Conservation (phyloP, 2,113 vertebrate genomes). For the Apeltes quadracus region DNA sequence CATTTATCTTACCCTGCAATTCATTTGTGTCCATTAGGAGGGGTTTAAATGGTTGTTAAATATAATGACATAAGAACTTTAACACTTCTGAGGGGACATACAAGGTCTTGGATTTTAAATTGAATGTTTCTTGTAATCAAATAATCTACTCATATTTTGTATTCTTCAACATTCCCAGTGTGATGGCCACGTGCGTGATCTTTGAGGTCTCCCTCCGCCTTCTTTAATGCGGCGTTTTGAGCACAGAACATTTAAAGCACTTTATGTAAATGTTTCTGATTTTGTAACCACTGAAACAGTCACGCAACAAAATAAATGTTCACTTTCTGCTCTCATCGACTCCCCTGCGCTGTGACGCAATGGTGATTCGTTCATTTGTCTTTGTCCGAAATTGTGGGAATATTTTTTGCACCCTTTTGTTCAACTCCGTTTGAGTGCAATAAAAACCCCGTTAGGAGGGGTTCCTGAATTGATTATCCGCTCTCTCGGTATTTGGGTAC, state of each 20-base stretch:
- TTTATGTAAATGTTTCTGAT: slow-evolving; percentile 34
- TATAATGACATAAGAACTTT: too few relatives aligned
- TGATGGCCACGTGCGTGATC: slow-evolving; percentile 26
- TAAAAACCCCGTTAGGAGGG: slow-evolving; percentile 44
- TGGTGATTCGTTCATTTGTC: slow-evolving; percentile 35
- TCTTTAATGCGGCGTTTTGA: slow-evolving; percentile 24
- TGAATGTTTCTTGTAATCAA: background rate
- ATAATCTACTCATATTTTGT: slow-evolving; percentile 7
- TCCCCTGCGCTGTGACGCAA: background rate
- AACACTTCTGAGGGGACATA: too few relatives aligned
- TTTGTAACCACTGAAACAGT: slow-evolving; percentile 32
- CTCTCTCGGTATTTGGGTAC: slow-evolving; percentile 67
- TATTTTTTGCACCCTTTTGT: slow-evolving; percentile 60
- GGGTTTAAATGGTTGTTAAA: background rate
- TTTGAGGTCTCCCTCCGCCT: too few relatives aligned
- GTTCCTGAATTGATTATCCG: slow-evolving; percentile 72
- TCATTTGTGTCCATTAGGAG: background rate
- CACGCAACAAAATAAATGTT: slow-evolving; percentile 55
- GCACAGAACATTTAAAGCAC: slow-evolving; percentile 52
- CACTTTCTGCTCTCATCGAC: background rate
- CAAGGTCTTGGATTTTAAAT: slow-evolving; percentile 4
- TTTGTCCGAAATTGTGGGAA: slow-evolving; percentile 71
- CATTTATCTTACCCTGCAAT: background rate
- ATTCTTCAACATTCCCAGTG: slow-evolving; percentile 39
- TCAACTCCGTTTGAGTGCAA: slow-evolving; percentile 46